Evolutionary conservation across 1,140 invertebrate genomes (phyloP).

Genomic region (Nylanderia fulva): DNA sequence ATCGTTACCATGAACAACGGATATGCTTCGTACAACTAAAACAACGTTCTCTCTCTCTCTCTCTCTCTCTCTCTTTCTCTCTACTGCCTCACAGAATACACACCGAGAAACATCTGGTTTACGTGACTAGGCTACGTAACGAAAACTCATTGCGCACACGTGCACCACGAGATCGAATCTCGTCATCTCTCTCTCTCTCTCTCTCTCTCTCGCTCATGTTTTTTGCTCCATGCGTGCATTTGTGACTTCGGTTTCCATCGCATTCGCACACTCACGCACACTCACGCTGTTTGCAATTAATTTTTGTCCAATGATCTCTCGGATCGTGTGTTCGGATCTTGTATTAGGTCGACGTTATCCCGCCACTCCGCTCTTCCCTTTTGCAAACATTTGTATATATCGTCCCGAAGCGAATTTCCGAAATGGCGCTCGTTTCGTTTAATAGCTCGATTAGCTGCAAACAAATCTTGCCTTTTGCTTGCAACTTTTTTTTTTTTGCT

Average conservation of each 20-base stretch:
- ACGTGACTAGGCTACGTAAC: constrained; percentile 62
- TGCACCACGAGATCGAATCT: constrained; percentile 59
- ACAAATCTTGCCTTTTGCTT: not conserved
- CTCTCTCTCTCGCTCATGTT: not conserved
- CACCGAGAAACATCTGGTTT: constrained; percentile 73
- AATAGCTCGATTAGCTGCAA: constrained; percentile 47
- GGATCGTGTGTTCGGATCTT: constrained; percentile 62
- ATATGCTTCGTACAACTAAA: constrained; percentile 46
- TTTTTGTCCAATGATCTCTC: constrained; percentile 65
- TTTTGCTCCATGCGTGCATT: constrained; percentile 25
- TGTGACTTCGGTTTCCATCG: constrained; percentile 18
- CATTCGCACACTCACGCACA: not conserved
- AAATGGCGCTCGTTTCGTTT: not conserved
- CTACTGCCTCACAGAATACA: constrained; percentile 75
- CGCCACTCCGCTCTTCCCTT: not conserved
- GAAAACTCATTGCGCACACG: constrained; percentile 59
- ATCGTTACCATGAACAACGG: constrained; percentile 48
- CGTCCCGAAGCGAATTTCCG: constrained; percentile 7
- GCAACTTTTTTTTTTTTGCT: constrained; percentile 5
- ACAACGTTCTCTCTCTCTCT: constrained; percentile 63
- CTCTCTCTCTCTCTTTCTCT: no score
- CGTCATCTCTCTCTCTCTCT: not conserved
- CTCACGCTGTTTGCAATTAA: constrained; percentile 54
- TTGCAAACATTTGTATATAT: constrained; percentile 13
- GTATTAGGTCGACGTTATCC: constrained; percentile 34